These are phyloP conservation scores for Stenodema calcarata DNA, from an alignment of 2,888 invertebrate species.

Conservation along the genomic window DNA sequence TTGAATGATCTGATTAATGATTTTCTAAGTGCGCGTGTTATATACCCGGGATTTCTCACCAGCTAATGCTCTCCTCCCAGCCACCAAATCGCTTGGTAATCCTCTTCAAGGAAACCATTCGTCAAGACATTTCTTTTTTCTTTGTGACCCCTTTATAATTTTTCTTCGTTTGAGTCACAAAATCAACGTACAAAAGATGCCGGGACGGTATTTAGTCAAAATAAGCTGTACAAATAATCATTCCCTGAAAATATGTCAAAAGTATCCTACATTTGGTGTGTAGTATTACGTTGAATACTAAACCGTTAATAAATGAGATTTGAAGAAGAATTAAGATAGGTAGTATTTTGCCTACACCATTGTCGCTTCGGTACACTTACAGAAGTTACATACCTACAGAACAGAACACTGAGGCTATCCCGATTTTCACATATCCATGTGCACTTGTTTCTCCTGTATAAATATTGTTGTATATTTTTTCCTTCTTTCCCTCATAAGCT, in stretches of 20 bases:
- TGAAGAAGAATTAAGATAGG: no score
- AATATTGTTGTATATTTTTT: no score
- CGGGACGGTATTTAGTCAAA: background rate
- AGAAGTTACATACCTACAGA: no score
- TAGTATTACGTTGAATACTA: no score
- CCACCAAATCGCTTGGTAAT: background rate
- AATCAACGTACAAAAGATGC: background rate
- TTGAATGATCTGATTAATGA: constrained; percentile 45
- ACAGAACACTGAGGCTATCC: no score
- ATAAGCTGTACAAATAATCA: background rate
- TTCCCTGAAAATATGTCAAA: background rate
- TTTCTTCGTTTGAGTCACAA: constrained; percentile 2
- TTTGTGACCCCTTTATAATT: background rate
- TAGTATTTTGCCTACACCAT: no score
- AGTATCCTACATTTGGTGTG: no score
- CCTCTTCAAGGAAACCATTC: constrained; percentile 14
- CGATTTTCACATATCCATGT: no score
- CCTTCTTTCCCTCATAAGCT: no score
- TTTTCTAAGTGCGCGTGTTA: background rate
- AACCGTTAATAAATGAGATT: no score
- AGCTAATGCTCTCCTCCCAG: background rate
- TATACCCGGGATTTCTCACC: background rate
- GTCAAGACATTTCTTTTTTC: background rate
- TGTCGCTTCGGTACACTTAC: no score
- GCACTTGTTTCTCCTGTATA: no score